Evolutionary conservation across 2,113 vertebrate species (phyloP).

Genomic region (Empidonax alnorum): DNA sequence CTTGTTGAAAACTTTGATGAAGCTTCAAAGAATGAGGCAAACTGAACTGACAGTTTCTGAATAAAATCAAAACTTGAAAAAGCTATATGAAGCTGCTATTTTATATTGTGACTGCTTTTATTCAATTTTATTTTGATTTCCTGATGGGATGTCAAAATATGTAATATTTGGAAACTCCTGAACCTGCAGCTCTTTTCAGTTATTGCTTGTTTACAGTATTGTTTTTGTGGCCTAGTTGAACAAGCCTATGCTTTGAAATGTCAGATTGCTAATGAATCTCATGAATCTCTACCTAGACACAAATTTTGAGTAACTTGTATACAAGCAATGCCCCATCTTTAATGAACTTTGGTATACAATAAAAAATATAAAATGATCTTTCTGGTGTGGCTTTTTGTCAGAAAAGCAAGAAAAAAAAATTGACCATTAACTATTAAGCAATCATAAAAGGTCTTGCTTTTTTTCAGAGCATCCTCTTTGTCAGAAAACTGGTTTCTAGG

Average conservation of each 20-base stretch:
- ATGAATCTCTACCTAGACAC: constrained; percentile 64
- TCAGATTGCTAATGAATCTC: constrained; percentile 70
- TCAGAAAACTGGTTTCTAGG: background rate
- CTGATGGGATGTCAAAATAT: constrained; percentile 73
- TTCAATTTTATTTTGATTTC: constrained; percentile 59
- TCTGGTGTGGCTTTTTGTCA: background rate
- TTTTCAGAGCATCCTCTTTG: background rate
- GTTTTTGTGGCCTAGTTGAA: constrained; percentile 79
- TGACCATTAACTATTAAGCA: background rate
- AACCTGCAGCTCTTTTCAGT: constrained; percentile 77
- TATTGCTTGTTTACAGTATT: constrained; percentile 69
- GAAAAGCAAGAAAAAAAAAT: background rate
- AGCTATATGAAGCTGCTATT: constrained; percentile 74
- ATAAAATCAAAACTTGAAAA: constrained; percentile 68
- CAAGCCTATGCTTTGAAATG: constrained; percentile 78
- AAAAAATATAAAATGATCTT: constrained; percentile 21
- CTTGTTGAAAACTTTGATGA: constrained; percentile 98
- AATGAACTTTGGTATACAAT: constrained; percentile 48
- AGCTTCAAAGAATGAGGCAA: constrained; percentile 94
- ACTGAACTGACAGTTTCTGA: constrained; percentile 77
- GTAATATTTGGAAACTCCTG: constrained; percentile 72
- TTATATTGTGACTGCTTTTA: constrained; percentile 69
- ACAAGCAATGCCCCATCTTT: background rate
- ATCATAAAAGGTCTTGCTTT: background rate
- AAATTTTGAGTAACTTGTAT: constrained; percentile 53